These are phyloP conservation scores for Chromis chromis DNA, from an alignment of 2,797 vertebrate species.

Conservation along the genomic window DNA sequence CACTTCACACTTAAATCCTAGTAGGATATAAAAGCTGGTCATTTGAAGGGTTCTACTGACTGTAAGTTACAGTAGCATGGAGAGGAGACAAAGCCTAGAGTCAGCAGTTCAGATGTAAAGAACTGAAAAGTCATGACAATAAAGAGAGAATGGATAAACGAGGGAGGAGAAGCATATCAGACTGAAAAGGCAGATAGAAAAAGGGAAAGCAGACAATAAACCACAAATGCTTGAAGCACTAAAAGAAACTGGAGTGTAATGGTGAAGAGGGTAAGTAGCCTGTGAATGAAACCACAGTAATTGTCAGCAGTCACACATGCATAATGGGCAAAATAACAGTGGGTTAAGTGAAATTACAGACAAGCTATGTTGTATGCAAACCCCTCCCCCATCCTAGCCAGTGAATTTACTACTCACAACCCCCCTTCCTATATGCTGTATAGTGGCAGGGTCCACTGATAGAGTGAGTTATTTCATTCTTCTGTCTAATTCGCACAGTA, in stretches of 20 bases:
- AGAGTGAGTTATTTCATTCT: neutral
- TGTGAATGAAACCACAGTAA: constrained; percentile 19
- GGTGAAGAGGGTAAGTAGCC: constrained; percentile 3
- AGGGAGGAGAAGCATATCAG: neutral
- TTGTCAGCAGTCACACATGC: constrained; percentile 31
- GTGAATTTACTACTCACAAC: constrained; percentile 11
- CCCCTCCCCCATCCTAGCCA: constrained; percentile 1
- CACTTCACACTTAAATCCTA: neutral
- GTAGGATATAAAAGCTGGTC: neutral
- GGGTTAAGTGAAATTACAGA: constrained; percentile 29
- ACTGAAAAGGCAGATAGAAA: neutral
- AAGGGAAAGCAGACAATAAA: neutral
- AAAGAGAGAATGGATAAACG: neutral
- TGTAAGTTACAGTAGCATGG: neutral
- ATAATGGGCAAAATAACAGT: constrained; percentile 22
- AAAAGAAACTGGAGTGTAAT: constrained; percentile 24
- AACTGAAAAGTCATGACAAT: neutral
- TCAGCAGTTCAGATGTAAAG: neutral
- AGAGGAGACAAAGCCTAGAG: neutral
- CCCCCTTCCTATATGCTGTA: neutral
- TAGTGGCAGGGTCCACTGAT: neutral
- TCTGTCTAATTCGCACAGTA: neutral
- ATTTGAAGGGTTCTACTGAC: neutral
- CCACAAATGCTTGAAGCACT: constrained; percentile 2
- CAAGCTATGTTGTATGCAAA: constrained; percentile 8